Percentiles rank a stretch among this genome's conserved stretches.
Evolutionary conservation across 2,888 invertebrate genomes (phyloP).

Genomic region (Netelia fuscicornis): DNA sequence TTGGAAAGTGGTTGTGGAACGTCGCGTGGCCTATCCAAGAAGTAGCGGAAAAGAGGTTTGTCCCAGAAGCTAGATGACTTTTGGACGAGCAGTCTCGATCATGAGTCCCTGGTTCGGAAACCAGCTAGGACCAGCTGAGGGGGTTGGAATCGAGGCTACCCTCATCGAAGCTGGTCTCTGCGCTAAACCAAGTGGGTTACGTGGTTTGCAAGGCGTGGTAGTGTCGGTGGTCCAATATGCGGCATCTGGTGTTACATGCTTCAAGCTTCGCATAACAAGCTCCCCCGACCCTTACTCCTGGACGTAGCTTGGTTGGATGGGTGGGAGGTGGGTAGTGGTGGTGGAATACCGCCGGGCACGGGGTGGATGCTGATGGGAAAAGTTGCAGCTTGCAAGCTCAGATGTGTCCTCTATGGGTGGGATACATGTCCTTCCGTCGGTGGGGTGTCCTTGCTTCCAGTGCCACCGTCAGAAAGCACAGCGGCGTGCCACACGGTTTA

Average conservation of each 20-base stretch:
- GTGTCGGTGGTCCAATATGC: conserved; percentile 82
- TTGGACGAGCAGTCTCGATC: conserved; percentile 1
- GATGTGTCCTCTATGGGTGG: conserved; percentile 73
- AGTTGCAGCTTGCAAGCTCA: conserved; percentile 82
- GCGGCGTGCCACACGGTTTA: conserved; percentile 65
- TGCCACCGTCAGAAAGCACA: conserved; percentile 63
- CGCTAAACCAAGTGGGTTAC: conserved; percentile 53
- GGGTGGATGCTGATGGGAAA: conserved; percentile 81
- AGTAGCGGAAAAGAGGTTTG: background rate
- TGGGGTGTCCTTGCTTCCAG: conserved; percentile 41
- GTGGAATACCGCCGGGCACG: conserved; percentile 62
- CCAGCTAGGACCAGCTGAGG: background rate
- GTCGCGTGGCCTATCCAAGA: background rate
- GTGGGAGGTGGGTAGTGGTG: conserved; percentile 29
- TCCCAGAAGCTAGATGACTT: conserved; percentile 22
- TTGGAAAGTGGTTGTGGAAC: conserved; percentile 12
- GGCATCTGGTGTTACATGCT: conserved; percentile 84
- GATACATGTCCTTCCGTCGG: conserved; percentile 68
- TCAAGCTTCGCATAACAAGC: conserved; percentile 84
- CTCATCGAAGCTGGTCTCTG: conserved; percentile 38
- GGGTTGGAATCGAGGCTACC: conserved; percentile 24
- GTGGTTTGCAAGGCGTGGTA: conserved; percentile 53
- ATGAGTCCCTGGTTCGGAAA: background rate
- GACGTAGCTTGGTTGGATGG: conserved; percentile 7
- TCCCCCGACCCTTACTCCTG: conserved; percentile 62